These are phyloP conservation scores for Chydorus sphaericus DNA, from an alignment of 2,888 invertebrate species.

Conservation along the genomic window DNA sequence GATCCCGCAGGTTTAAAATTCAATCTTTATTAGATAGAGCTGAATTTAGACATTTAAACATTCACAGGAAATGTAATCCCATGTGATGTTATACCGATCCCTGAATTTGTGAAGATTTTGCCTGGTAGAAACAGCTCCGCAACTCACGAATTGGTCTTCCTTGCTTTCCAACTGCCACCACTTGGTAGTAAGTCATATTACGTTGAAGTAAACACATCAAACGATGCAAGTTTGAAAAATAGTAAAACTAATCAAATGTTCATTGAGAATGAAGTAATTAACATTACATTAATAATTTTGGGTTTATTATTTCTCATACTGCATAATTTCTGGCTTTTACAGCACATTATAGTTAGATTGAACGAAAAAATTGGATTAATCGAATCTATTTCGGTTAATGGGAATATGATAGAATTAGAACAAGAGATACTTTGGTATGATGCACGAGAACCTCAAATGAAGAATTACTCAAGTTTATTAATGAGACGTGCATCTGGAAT, in stretches of 20 bases:
- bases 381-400: neutral
- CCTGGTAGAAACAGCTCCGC: slow-evolving; percentile 48
- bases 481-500: slow-evolving; percentile 71
- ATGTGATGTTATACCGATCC: slow-evolving; percentile 40
- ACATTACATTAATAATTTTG: no score
- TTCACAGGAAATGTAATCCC: no score
- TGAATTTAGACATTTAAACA: no score
- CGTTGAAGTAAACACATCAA: no score
- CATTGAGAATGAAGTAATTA: no score
- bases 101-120: slow-evolving; percentile 38
- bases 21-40: neutral
- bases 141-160: slow-evolving; percentile 38
- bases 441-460: no score
- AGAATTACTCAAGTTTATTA: slow-evolving; percentile 46
- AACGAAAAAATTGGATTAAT: slow-evolving; percentile 28
- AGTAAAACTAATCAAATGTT: no score
- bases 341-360: slow-evolving; percentile 35
- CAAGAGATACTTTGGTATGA: slow-evolving; percentile 62
- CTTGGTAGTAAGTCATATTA: slow-evolving; percentile 51
- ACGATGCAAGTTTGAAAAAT: no score
- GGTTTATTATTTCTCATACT: no score
- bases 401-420: slow-evolving; percentile 24
- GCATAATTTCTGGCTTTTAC: no score
- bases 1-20: slow-evolving; percentile 44
- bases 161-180: slow-evolving; percentile 41